Base-by-base conservation (phyloP, 2,113 vertebrate genomes). In the Hymenochirus boettgeri region DNA sequence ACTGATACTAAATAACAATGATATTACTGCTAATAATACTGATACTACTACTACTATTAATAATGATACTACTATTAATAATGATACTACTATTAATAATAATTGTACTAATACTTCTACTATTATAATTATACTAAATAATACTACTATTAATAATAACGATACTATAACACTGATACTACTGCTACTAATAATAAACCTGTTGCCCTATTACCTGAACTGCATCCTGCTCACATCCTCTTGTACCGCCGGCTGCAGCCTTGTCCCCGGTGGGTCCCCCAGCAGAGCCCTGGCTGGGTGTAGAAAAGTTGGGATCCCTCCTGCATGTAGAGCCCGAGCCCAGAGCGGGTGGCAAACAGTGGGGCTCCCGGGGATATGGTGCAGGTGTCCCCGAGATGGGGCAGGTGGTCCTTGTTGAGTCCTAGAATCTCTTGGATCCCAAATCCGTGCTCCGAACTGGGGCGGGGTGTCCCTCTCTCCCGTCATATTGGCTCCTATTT, bases 401-500 rank as follows among this genome's bases (percentile, higher is more conserved):
- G 64, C 74, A 46, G 92, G 83, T 18, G 93, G 91, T 98, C 95
- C 83, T 97, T 97, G 77, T 98, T 98, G 71, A 98, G 88, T 61
- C 95, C 95, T 79, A 98, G 79, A 52, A 98, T 97, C 87, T 98
- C 96, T 82, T 98, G 95, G 77, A 98, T 98, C 74, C 95, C 96
- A 72, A 98, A 98, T 22, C 96, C 3, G 96, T 98, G 90, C 94
- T 96, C 80, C 93, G 87, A 66, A 86, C 82, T 35, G 90, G 81
- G 72, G 63, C 85, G 79, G 73, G 82, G 74, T 80, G 79, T 69
- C 72, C 45, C 73, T 73, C 72, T 69, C 42, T 75, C 71, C 74
- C 50, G 93, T 95, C 95, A 98, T 98, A 69, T 79, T 86, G 80
- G 90, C 90, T 88, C 91, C 90, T 83, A 82, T 90, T 83, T 26